Base-by-base conservation (phyloP, 2,888 invertebrate species). In the Cephonodes hylas region DNA sequence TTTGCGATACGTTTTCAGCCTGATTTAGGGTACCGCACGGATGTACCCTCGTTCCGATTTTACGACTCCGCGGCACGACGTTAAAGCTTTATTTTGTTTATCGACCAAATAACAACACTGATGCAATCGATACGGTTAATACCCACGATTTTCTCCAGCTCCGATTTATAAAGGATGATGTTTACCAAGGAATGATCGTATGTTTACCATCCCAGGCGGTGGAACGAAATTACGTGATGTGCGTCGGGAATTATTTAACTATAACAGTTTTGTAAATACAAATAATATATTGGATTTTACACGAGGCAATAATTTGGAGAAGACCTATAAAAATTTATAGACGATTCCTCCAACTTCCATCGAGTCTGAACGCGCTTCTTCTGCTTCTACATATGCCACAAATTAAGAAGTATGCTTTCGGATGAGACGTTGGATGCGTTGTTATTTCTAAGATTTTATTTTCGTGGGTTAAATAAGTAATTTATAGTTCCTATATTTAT, bases 31-130 rank as follows among this genome's bases (percentile, higher is more conserved):
- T 75, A 74, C 76, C 80, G 76, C 80, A 81, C 73, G 69, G 77
- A 72, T 76, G 76, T 75, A 77, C 78, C 80, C 70, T 76, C 79
- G 72, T 80, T 81, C 72, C 67, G 64, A 70, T 73, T 75, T 86
- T 86, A 86, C 79, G 79, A 77, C 75, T 67, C 67, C 76, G 68
- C 68, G 72, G 74, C 81, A 82, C 80, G 81, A 76, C 73, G 80
- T 84, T 80, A 83, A 82, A 77, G 76, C 73, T 82, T 80, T 76
- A 78, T 77, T 75, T 72, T 75, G 76, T 79, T 80, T 83, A 83
- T 81, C 76, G 75, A 78, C 71, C 76, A 71, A 79, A 79, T 76
- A 72, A 67, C 59, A 42, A 27, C 38, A 25, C 23, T 60, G 18
- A 62, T 63, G 64, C 69, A 65, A 70, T 68, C 62, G 63, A 63